Evolutionary conservation across 2,797 vertebrate genomes (phyloP).

Genomic region (Esox masquinongy): DNA sequence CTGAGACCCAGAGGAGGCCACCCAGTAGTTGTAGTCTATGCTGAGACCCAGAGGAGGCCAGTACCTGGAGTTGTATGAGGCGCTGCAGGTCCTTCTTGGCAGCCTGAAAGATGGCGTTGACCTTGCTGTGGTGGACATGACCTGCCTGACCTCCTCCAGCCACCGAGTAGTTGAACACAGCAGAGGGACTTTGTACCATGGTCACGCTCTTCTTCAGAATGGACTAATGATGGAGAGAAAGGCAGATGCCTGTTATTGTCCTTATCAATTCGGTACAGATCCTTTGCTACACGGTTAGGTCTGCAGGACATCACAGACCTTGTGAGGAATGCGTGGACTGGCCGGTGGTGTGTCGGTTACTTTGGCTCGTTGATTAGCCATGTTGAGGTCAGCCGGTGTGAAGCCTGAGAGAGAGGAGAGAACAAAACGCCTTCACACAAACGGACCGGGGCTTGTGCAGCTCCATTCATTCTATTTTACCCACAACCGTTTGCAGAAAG

Average conservation of each 20-base stretch:
- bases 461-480: too few species aligned
- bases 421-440: not conserved
- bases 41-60: too few species aligned
- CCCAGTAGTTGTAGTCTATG: constrained; percentile 49
- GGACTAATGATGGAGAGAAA: constrained; percentile 54
- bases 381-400: constrained; percentile 69
- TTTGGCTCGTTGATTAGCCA: constrained; percentile 68
- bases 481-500: too few species aligned
- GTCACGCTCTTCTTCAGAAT: constrained; percentile 84
- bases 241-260: not conserved
- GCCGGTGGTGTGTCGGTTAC: constrained; percentile 45
- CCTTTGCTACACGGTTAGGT: not conserved
- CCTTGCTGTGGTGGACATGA: constrained; percentile 71
- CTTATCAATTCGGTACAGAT: not conserved
- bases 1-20: not conserved
- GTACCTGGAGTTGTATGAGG: constrained; percentile 85
- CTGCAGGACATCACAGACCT: constrained; percentile 50
- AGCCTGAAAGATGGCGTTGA: constrained; percentile 82
- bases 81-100: constrained; percentile 89
- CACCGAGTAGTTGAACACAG: constrained; percentile 78
- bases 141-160: constrained; percentile 50
- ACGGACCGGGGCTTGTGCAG: not conserved
- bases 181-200: constrained; percentile 78
- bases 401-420: constrained; percentile 48
- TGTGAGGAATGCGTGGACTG: constrained; percentile 38